phyloP scores from a whole-genome alignment of 1,140 invertebrate species.

The Rhyzopertha dominica region DNA sequence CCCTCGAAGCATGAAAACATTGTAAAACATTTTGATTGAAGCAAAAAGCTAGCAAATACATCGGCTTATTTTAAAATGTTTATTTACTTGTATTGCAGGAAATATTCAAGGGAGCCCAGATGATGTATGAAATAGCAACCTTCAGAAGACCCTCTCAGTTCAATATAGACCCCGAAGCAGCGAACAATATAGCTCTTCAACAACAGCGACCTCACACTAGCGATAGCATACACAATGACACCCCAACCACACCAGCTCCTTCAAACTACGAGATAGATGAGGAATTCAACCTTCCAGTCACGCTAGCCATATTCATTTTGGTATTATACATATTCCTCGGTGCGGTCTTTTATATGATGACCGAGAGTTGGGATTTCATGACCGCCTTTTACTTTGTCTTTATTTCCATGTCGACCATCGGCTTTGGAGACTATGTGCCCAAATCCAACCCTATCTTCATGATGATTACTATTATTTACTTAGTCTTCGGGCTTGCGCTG shows the following conservation, averaged over 20 bases:
- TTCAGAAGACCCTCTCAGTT: constrained; percentile 64
- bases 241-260: constrained; percentile 67
- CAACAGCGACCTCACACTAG: neutral
- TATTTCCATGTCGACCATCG: constrained; percentile 91
- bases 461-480: constrained; percentile 87
- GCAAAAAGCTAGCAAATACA: no score
- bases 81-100: constrained; percentile 52
- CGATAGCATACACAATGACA: constrained; percentile 42
- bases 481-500: constrained; percentile 89
- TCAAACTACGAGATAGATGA: constrained; percentile 73
- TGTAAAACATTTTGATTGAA: no score
- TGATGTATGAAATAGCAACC: constrained; percentile 70
- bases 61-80: constrained; percentile 1
- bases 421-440: constrained; percentile 86
- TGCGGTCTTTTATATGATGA: constrained; percentile 68
- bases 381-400: constrained; percentile 93
- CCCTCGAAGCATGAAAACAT: no score
- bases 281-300: constrained; percentile 88
- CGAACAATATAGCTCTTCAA: constrained; percentile 1
- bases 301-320: constrained; percentile 76
- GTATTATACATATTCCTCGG: constrained; percentile 81
- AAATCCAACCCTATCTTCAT: constrained; percentile 81
- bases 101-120: constrained; percentile 74
- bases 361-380: constrained; percentile 79
- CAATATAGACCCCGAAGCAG: constrained; percentile 40